Conservation (phyloP, 1,140 invertebrate species). For the Dreissena rostriformis region DNA sequence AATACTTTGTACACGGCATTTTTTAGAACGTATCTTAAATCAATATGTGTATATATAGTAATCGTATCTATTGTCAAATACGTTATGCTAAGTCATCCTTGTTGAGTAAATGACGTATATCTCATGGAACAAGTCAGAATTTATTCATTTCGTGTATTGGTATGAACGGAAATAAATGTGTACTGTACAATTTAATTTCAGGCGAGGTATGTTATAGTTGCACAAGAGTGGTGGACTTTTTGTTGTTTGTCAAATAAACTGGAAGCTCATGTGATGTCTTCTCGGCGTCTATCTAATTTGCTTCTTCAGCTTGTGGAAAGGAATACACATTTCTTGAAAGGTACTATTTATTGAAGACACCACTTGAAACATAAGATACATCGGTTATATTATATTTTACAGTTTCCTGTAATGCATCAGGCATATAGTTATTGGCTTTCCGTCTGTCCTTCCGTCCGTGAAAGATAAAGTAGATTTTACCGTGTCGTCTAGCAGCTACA, state of each 20-base stretch:
- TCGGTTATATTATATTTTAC: background rate
- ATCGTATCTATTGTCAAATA: too few relatives aligned
- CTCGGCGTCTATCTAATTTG: conserved; percentile 81
- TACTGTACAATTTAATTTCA: conserved; percentile 80
- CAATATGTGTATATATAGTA: too few relatives aligned
- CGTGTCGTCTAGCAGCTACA: too few relatives aligned
- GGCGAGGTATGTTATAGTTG: conserved; percentile 95
- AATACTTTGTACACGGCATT: too few relatives aligned
- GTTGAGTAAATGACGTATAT: too few relatives aligned
- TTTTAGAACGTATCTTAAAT: too few relatives aligned
- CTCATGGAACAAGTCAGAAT: too few relatives aligned
- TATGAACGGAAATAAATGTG: too few relatives aligned
- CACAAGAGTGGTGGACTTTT: conserved; percentile 86
- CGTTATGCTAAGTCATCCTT: too few relatives aligned
- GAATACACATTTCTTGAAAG: conserved; percentile 99
- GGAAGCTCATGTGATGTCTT: conserved; percentile 81
- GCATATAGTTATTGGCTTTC: background rate
- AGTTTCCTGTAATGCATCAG: background rate
- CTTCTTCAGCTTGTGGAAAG: conserved; percentile 84
- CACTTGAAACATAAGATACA: background rate
- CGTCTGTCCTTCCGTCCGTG: background rate
- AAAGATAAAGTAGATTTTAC: background rate
- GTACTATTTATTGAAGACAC: conserved; percentile 81
- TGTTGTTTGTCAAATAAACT: conserved; percentile 80
- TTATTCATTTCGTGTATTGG: too few relatives aligned